Percentiles rank a stretch among this genome's conserved stretches.
phyloP scores from a whole-genome alignment of 2,113 vertebrate genomes.

The Thalassarche chlororhynchos region DNA sequence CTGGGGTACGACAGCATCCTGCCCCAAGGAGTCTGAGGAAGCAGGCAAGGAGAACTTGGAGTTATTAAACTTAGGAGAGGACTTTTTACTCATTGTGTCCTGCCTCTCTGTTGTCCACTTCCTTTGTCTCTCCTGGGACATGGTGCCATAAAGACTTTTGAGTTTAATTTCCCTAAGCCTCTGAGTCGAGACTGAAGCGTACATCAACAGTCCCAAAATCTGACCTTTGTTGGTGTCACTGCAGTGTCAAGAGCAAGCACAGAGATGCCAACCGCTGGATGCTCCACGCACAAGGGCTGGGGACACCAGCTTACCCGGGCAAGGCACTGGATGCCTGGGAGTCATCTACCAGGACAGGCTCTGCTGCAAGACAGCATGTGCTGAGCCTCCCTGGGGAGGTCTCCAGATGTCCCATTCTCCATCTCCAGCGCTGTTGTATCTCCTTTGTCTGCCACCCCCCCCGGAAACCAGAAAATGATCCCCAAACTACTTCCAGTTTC shows the following conservation, averaged over 20 bases:
- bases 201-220: neutral
- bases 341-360: neutral
- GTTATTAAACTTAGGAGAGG: neutral
- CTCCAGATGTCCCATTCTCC: neutral
- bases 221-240: neutral
- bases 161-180: neutral
- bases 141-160: neutral
- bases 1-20: neutral
- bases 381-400: neutral
- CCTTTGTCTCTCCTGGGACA: neutral
- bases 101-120: neutral
- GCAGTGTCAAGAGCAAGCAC: neutral
- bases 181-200: neutral
- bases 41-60: neutral
- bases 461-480: neutral
- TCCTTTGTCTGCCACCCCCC: neutral
- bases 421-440: neutral
- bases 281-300: neutral
- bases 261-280: neutral
- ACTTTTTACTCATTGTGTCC: neutral
- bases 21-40: fast-evolving
- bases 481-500: neutral
- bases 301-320: neutral
- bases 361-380: neutral
- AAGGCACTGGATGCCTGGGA: neutral